Base-by-base conservation (phyloP, 2,797 vertebrate genomes). In the Premnoplex brunnescens region DNA sequence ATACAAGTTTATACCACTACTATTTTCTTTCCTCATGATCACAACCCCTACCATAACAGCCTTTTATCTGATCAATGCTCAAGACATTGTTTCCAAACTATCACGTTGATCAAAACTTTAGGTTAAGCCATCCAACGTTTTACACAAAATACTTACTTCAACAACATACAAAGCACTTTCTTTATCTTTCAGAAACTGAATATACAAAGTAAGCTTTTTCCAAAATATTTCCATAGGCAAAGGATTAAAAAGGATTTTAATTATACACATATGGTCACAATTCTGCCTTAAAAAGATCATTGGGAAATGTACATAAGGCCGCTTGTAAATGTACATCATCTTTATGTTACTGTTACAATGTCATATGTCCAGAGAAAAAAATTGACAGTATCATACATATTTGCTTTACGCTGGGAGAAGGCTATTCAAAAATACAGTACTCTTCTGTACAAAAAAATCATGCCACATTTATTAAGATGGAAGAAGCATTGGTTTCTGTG, bases 291-390 rank as follows among this genome's bases (percentile, higher is more conserved):
- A 99, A 98, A 98, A 99, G 98, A 98, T 99, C 98, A 98, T 99
- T 98, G 99, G 99, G 98, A 99, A 99, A 99, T 99, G 99, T 99
- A 99, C 99, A 99, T 99, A 99, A 99, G 99, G 99, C 99, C 99
- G 98, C 99, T 99, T 99, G 99, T 99, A 99, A 99, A 99, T 99
- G 99, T 99, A 99, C 99, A 99, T 99, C 98, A 98, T 98, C 98
- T 99, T 97, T 98, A 97, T 97, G 99, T 99, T 98, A 99, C 99
- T 99, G 99, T 99, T 99, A 99, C 98, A 99, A 98, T 98, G 98
- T 98, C 98, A 98, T 99, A 99, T 99, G 98, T 99, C 99, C 99
- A 99, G 99, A 99, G 99, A 98, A 99, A 99, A 99, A 99, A 99
- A 99, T 98, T 97, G 99, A 99, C 98, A 99, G 98, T 99, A 99